A percentile compares a stretch with the other conserved stretches of the same genome.
phyloP scores from a whole-genome alignment of 2,113 vertebrate species.

The Australoheros scitulus region DNA sequence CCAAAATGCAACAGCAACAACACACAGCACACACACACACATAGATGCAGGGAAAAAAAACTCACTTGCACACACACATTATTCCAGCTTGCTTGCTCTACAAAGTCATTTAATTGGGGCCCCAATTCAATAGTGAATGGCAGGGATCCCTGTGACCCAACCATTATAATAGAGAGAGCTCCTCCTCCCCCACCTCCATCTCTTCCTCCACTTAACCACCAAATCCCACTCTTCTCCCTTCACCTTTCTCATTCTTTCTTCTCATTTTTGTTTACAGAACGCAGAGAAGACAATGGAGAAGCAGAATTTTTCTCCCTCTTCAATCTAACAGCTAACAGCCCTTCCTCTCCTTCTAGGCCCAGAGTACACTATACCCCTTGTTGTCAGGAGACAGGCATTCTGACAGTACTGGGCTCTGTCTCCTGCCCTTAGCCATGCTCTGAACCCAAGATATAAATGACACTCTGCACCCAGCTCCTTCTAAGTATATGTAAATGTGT shows the following conservation, averaged over 20 bases:
- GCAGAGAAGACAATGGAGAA: constrained; percentile 17
- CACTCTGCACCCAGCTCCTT: neutral
- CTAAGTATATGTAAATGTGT: neutral
- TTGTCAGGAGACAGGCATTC: constrained; percentile 32
- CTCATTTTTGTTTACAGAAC: constrained; percentile 62
- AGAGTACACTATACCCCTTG: neutral
- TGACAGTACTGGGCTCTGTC: constrained; percentile 52
- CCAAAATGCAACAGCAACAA: constrained; percentile 29
- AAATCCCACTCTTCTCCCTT: constrained; percentile 18
- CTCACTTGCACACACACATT: constrained; percentile 7
- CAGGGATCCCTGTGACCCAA: constrained; percentile 76
- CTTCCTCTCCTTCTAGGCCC: constrained; percentile 13
- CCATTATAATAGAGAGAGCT: constrained; percentile 61
- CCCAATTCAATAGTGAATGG: constrained; percentile 74
- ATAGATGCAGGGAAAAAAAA: neutral
- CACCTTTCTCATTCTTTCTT: constrained; percentile 32
- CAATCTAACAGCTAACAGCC: constrained; percentile 46
- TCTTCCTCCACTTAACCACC: constrained; percentile 39
- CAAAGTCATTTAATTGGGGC: constrained; percentile 90
- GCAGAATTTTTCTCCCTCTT: constrained; percentile 44
- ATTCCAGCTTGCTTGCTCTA: constrained; percentile 75
- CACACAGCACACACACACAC: neutral
- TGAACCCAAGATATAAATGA: constrained; percentile 10
- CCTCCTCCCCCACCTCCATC: neutral
- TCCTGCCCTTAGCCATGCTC: neutral